Percentiles rank a stretch among this genome's conserved stretches.
phyloP scores from a whole-genome alignment of 1,140 invertebrate genomes.

The Drosophila insularis region DNA sequence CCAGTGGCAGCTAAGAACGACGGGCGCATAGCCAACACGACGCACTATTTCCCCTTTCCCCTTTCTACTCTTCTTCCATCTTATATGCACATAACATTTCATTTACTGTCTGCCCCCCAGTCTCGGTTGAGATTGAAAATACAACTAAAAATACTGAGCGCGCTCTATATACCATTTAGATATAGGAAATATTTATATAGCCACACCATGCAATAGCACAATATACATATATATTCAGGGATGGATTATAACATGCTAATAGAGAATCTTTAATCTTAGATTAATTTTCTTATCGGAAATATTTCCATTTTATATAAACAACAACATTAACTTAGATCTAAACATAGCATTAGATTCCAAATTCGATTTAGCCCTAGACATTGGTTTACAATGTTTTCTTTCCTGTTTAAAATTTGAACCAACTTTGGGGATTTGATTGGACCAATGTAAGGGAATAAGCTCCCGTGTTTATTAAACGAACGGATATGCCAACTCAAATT shows the following conservation, averaged over 20 bases:
- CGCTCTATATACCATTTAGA: constrained; percentile 65
- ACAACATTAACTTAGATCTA: too few relatives aligned
- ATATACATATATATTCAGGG: constrained; percentile 17
- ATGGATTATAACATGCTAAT: too few relatives aligned
- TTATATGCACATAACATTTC: constrained; percentile 29
- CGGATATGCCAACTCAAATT: constrained; percentile 75
- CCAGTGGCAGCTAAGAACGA: constrained; percentile 57
- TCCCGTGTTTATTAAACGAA: not conserved
- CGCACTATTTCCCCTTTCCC: constrained; percentile 49
- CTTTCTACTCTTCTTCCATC: not conserved
- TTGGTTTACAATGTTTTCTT: too few relatives aligned
- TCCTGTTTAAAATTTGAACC: too few relatives aligned
- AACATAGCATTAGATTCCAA: too few relatives aligned
- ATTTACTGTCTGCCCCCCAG: constrained; percentile 51
- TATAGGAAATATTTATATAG: constrained; percentile 11
- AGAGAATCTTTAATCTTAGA: too few relatives aligned
- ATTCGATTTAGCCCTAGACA: too few relatives aligned
- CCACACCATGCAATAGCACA: too few relatives aligned
- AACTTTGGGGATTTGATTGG: too few relatives aligned
- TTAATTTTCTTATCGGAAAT: too few relatives aligned
- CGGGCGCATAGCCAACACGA: constrained; percentile 72
- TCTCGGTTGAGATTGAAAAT: constrained; percentile 68
- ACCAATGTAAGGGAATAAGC: not conserved
- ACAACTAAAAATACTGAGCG: constrained; percentile 66
- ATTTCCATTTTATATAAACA: too few relatives aligned